Percentiles rank a stretch among this genome's conserved stretches.
Evolutionary conservation across 2,797 vertebrate species (phyloP).

Genomic region (Pogoniulus pusillus): DNA sequence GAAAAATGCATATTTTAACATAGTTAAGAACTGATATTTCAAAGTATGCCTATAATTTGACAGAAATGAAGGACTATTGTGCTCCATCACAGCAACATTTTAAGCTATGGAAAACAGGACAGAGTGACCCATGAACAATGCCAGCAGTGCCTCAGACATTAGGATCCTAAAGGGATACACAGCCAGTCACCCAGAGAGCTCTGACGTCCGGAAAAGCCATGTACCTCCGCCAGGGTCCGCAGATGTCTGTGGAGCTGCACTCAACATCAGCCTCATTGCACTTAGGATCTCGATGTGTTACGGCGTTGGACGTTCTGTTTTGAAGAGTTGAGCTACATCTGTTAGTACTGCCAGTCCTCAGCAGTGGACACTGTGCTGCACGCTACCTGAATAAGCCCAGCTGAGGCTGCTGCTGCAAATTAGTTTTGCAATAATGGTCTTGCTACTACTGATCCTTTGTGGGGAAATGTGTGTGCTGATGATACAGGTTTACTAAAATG

Average conservation of each 20-base stretch:
- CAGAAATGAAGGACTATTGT: constrained; percentile 20
- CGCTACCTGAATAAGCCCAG: background rate
- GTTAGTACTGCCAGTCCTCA: background rate
- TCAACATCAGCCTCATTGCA: background rate
- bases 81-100: constrained; percentile 32
- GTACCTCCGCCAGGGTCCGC: background rate
- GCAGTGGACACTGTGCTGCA: background rate
- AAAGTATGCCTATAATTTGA: constrained; percentile 48
- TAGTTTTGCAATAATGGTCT: background rate
- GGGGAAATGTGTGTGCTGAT: background rate
- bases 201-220: background rate
- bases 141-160: background rate
- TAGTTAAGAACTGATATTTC: constrained; percentile 61
- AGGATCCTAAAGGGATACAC: background rate
- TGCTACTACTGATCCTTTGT: constrained; percentile 20
- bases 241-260: background rate
- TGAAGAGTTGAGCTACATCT: background rate
- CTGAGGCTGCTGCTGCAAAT: background rate
- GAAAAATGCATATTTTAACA: constrained; percentile 70
- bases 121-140: background rate
- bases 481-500: constrained; percentile 10
- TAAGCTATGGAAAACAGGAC: background rate
- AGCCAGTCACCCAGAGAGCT: background rate
- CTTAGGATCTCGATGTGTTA: fast-evolving
- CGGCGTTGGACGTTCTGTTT: fast-evolving